phyloP scores from a whole-genome alignment of 2,797 vertebrate genomes.

The Otolemur crassicaudatus region DNA sequence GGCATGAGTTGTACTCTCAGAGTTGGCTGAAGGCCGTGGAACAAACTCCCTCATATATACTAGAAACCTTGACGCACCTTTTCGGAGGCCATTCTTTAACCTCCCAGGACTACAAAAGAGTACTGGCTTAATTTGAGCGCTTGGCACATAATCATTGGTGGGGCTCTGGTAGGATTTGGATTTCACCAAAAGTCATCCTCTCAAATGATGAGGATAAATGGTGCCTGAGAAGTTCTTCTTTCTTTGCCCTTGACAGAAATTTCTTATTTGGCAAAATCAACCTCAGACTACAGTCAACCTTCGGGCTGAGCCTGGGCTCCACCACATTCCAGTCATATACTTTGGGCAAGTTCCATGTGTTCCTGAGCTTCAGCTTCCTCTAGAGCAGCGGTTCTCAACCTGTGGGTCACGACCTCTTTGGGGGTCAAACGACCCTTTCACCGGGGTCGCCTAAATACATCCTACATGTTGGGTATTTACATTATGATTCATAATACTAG shows the following conservation, averaged over 20 bases:
- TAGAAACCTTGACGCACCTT: background rate
- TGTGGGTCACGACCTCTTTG: too few relatives aligned
- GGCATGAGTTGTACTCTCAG: background rate
- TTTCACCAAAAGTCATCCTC: conserved; percentile 27
- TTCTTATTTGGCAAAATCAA: background rate
- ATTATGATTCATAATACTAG: too few relatives aligned
- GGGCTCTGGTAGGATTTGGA: background rate
- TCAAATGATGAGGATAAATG: conserved; percentile 9
- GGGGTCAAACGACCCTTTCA: too few relatives aligned
- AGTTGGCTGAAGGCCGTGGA: background rate
- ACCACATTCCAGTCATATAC: background rate
- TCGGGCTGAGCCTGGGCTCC: background rate
- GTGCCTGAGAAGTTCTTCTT: conserved; percentile 21
- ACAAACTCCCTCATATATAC: background rate
- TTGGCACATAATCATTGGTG: background rate
- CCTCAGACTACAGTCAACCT: background rate
- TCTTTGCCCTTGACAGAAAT: conserved; percentile 4
- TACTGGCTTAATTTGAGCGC: background rate
- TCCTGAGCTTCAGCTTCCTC: background rate
- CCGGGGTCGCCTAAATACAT: too few relatives aligned
- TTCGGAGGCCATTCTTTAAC: background rate
- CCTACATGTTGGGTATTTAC: too few relatives aligned
- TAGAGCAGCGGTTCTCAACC: background rate
- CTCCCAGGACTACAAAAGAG: background rate
- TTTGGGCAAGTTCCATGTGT: background rate